Base-by-base conservation (phyloP, 2,888 invertebrate genomes). In the Drosophila suboccidentalis region DNA sequence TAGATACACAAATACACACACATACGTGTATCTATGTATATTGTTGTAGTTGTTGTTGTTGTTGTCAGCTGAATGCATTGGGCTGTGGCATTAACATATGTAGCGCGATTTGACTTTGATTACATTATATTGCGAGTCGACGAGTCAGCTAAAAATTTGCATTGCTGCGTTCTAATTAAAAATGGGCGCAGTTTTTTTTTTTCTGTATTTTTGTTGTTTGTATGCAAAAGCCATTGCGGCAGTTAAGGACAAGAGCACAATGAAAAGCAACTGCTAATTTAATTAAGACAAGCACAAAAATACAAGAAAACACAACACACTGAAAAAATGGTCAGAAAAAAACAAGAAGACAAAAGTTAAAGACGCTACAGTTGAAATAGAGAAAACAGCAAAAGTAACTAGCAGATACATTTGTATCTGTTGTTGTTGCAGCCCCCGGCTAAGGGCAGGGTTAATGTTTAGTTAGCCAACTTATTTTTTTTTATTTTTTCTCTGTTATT, bases 31-130 rank as follows among this genome's bases (percentile, higher is more conserved):
- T 59, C 38, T 50, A 54, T 55, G 47, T n/a, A n/a, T n/a, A n/a
- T n/a, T n/a, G n/a, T n/a, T n/a, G n/a, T n/a, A n/a, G n/a, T 36
- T 19, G 11, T 5, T 43, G 11, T 11, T 51, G 32, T 41, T 50
- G 41, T 17, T 36, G 41, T 60, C 53, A 29, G 46, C 47, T 53
- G 66, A 54, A 55, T 72, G 54, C 63, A 61, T 61, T 57, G 50
- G 68, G 62, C 67, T 69, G 61, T 60, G 72, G 67, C 75, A 77
- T 75, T 75, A 75, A 72, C 78, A 75, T 75, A 64, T 61, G 57
- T 75, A 61, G 75, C 60, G 79, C 79, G 66, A 87, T 85, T 87
- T 80, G 89, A 87, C 89, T 86, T 86, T 86, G 89, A 86, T 89
- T 86, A 78, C 68, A 82, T 69, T 73, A 68, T 57, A 76, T 13